These are phyloP conservation scores for Stenodera caucasica DNA, from an alignment of 2,888 invertebrate genomes.

Conservation along the genomic window DNA sequence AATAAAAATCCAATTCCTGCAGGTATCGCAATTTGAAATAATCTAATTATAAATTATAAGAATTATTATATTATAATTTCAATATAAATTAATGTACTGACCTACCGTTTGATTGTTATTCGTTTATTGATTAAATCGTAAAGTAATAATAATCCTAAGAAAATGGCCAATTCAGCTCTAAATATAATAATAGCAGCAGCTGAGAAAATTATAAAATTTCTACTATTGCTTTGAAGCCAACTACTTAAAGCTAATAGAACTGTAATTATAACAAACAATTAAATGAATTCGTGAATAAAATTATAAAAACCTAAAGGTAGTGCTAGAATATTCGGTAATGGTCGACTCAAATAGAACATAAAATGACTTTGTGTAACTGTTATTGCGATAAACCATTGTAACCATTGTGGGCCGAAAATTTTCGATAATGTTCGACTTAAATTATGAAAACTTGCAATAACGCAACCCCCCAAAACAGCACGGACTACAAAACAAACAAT, in stretches of 20 bases:
- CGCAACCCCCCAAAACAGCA: conserved; percentile 73
- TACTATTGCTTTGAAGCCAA: conserved; percentile 79
- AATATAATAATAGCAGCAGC: conserved; percentile 89
- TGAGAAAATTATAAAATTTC: conserved; percentile 78
- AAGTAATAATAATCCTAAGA: conserved; percentile 83
- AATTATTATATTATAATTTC: conserved; percentile 12
- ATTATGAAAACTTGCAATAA: conserved; percentile 73
- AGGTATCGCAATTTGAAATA: conserved; percentile 72
- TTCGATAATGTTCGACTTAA: conserved; percentile 74
- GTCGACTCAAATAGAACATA: conserved; percentile 93
- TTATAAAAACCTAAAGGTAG: conserved; percentile 78
- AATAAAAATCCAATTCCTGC: conserved; percentile 69
- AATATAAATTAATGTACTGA: conserved; percentile 33
- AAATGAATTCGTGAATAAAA: conserved; percentile 12
- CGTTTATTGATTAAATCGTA: conserved; percentile 75
- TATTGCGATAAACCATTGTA: conserved; percentile 80
- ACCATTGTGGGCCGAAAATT: conserved; percentile 76
- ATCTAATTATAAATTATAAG: conserved; percentile 56
- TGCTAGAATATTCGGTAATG: conserved; percentile 94
- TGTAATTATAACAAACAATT: conserved; percentile 55
- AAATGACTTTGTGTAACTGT: conserved; percentile 96
- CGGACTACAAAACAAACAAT: conserved; percentile 83
- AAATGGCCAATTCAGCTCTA: conserved; percentile 83
- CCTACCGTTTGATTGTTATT: conserved; percentile 69
- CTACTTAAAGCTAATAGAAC: conserved; percentile 82